These are phyloP conservation scores for Haliclona indistincta DNA, from an alignment of 37 sponge, comb jelly and placozoan genomes.

Conservation along the genomic window DNA sequence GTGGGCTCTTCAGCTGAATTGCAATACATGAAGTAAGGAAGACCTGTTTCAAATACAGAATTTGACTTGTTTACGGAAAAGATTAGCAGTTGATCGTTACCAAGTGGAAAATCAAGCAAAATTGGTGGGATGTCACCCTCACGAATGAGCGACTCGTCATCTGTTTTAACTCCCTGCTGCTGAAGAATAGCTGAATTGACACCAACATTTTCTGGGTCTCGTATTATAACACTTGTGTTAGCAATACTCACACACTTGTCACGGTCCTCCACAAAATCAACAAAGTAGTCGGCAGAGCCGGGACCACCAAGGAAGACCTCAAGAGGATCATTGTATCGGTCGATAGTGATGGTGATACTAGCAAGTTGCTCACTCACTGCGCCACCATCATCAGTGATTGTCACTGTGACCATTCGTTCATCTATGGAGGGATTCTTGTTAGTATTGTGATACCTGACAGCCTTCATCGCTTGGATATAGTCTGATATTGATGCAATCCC, in stretches of 20 bases:
- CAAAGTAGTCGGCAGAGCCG: constrained; percentile 5
- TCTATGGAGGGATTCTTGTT: constrained; percentile 25
- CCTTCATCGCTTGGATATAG: background rate
- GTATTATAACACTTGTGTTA: constrained; percentile 16
- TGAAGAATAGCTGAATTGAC: background rate
- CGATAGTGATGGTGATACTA: constrained; percentile 31
- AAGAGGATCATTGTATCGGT: constrained; percentile 46
- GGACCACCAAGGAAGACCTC: constrained; percentile 45
- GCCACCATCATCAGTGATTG: constrained; percentile 51
- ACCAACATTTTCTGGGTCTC: constrained; percentile 24
- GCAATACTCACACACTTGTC: constrained; percentile 19
- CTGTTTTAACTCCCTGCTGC: background rate
- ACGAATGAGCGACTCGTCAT: background rate
- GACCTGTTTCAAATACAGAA: constrained; percentile 7
- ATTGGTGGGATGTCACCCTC: background rate
- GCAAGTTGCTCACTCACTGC: constrained; percentile 30
- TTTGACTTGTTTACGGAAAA: background rate
- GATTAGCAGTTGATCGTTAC: background rate
- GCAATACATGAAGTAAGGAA: constrained; percentile 38
- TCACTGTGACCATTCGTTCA: constrained; percentile 33
- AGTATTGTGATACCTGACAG: background rate
- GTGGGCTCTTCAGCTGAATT: constrained; percentile 73
- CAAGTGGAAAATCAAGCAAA: background rate
- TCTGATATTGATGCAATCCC: constrained; percentile 7
- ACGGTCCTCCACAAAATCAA: constrained; percentile 57